A percentile compares a stretch with the other conserved stretches of the same genome.
Evolutionary conservation across 2,113 vertebrate genomes (phyloP).

Genomic region (Podilymbus podiceps): DNA sequence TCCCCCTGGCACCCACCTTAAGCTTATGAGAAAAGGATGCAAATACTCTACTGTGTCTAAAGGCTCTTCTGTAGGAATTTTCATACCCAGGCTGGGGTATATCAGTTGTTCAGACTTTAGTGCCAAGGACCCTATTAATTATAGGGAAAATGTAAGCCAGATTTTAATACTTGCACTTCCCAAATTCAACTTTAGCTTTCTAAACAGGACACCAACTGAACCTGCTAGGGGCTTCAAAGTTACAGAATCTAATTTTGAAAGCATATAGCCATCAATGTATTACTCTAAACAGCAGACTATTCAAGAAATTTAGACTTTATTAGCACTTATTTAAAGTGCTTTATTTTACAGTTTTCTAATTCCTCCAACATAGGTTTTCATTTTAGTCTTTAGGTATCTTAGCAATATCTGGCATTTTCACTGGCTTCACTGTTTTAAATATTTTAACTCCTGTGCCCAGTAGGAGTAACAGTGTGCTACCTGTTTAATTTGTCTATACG

Average conservation of each 20-base stretch:
- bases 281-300: neutral
- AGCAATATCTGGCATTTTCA: conserved; percentile 5
- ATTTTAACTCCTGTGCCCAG: neutral
- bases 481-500: conserved; percentile 36
- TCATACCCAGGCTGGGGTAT: neutral
- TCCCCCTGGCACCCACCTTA: neutral
- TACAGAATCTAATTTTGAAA: neutral
- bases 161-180: neutral
- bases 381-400: neutral
- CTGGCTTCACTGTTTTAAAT: conserved; percentile 21
- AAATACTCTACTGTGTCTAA: neutral
- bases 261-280: neutral
- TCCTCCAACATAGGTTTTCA: neutral
- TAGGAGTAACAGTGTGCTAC: conserved; percentile 19
- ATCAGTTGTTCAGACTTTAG: neutral
- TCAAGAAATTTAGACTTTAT: neutral
- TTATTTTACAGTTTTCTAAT: conserved; percentile 1
- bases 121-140: neutral
- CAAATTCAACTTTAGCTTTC: neutral
- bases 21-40: neutral
- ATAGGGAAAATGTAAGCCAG: neutral
- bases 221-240: neutral
- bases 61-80: neutral
- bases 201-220: neutral
- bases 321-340: conserved; percentile 12